phyloP scores from a whole-genome alignment of 2,797 vertebrate species.

The Chelonia mydas region DNA sequence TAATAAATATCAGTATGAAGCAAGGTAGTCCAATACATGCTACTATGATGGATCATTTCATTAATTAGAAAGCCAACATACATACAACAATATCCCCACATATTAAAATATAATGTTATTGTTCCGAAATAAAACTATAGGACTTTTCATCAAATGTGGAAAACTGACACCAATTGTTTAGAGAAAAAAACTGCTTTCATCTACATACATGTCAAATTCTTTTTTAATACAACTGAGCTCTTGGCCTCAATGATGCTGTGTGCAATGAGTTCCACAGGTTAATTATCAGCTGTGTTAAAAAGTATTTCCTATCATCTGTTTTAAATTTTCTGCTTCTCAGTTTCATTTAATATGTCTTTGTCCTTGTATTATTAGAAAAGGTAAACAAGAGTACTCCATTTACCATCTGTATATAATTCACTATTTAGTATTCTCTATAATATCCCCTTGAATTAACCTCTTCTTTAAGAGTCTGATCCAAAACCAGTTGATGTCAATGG shows the following conservation, averaged over 20 bases:
- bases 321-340: background rate
- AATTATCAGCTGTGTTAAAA: background rate
- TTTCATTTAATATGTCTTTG: background rate
- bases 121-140: background rate
- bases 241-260: background rate
- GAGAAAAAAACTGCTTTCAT: background rate
- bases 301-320: background rate
- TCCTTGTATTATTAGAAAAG: background rate
- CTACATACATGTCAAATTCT: background rate
- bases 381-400: background rate
- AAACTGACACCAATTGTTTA: background rate
- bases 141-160: background rate
- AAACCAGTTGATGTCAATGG: background rate
- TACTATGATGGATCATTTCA: background rate
- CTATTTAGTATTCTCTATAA: background rate
- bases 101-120: background rate
- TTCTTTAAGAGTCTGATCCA: background rate
- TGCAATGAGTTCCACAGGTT: background rate
- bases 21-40: background rate
- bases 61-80: background rate
- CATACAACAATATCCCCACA: background rate
- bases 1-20: background rate
- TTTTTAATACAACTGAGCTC: background rate
- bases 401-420: background rate
- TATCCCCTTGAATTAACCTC: background rate